Conservation (phyloP, 2,113 vertebrate genomes). For the Macroglossus sobrinus region DNA sequence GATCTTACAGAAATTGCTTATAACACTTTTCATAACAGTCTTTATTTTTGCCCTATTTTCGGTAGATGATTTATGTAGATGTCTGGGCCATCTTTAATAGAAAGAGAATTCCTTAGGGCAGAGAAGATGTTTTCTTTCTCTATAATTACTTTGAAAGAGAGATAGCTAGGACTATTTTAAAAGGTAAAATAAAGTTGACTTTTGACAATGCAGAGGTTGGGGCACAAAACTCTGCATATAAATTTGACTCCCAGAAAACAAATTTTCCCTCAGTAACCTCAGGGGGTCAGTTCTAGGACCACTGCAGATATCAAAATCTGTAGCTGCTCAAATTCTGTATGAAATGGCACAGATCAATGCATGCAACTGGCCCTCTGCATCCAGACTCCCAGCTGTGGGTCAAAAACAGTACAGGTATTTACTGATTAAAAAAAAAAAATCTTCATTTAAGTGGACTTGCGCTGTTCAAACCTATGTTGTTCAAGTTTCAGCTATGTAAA, state of each 20-base stretch:
- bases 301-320: not conserved
- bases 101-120: not conserved
- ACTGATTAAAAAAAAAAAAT: not conserved
- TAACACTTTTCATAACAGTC: not conserved
- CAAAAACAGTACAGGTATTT: not conserved
- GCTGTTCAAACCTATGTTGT: not conserved
- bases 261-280: not conserved
- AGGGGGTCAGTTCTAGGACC: not conserved
- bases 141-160: conserved; percentile 37
- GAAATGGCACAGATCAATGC: not conserved
- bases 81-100: not conserved
- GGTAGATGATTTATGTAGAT: conserved; percentile 21
- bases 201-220: not conserved
- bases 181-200: not conserved
- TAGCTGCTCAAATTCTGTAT: not conserved
- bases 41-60: not conserved
- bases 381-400: not conserved
- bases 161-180: not conserved
- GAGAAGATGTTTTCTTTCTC: not conserved
- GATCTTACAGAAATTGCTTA: not conserved
- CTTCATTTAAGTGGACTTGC: not conserved
- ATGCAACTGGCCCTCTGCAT: not conserved
- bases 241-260: not conserved
- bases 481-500: not conserved
- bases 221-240: not conserved